Evolutionary conservation across 2,797 vertebrate species (phyloP).

Genomic region (Siniperca scherzeri): DNA sequence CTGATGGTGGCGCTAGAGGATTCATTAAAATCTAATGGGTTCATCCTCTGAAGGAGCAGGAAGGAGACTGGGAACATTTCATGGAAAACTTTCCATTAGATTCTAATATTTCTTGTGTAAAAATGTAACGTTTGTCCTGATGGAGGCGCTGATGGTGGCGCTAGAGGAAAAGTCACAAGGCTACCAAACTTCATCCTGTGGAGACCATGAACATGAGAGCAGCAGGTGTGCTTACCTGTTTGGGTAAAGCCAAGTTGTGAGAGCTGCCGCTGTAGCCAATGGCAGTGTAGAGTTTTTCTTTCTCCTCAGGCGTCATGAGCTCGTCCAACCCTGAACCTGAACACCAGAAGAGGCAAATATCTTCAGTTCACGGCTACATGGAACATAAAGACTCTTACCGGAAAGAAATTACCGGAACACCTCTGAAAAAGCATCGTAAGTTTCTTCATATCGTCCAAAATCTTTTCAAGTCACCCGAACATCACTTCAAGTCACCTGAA

Average conservation of each 20-base stretch:
- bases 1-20: neutral
- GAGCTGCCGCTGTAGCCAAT: slow-evolving; percentile 97
- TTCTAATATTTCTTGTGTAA: neutral
- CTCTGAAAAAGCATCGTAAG: no score
- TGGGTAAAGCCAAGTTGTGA: slow-evolving; percentile 90
- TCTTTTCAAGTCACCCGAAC: no score
- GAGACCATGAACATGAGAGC: neutral
- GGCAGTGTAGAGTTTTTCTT: slow-evolving; percentile 94
- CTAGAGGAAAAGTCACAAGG: neutral
- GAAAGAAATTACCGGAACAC: no score
- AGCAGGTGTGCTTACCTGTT: slow-evolving; percentile 81
- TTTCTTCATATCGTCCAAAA: no score
- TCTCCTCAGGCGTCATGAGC: slow-evolving; percentile 94
- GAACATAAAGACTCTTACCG: neutral
- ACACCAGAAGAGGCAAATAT: neutral
- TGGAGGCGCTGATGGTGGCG: rapidly evolving
- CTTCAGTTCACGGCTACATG: neutral
- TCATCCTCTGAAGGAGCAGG: neutral
- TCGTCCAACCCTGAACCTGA: slow-evolving; percentile 89
- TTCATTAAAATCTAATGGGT: neutral
- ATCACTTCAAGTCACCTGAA: no score
- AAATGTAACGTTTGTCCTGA: neutral
- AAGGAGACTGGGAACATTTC: no score
- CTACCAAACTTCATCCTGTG: neutral
- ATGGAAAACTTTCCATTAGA: neutral